A percentile compares a stretch with the other conserved stretches of the same genome.
phyloP scores from a whole-genome alignment of 2,113 vertebrate species.

The Sebastes fasciatus region DNA sequence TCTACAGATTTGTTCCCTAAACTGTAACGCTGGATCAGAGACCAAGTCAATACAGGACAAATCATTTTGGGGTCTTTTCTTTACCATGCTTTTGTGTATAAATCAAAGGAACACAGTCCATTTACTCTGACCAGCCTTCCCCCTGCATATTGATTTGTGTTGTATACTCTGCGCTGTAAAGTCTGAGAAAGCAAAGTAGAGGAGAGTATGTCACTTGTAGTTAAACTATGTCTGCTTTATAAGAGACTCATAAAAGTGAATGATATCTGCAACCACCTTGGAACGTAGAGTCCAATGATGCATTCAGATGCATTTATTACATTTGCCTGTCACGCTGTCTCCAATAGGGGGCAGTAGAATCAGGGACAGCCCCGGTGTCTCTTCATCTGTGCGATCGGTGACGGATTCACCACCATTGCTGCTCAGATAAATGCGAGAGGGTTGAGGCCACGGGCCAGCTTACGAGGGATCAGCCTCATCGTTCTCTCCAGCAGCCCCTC shows the following conservation, averaged over 20 bases:
- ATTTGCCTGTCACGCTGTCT: constrained; percentile 43
- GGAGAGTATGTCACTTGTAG: constrained; percentile 45
- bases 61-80: background rate
- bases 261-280: constrained; percentile 47
- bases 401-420: constrained; percentile 42
- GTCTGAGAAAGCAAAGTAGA: constrained; percentile 32
- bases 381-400: constrained; percentile 38
- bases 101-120: constrained; percentile 43
- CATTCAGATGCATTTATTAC: constrained; percentile 47
- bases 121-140: constrained; percentile 36
- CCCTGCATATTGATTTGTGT: constrained; percentile 60
- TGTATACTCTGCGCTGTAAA: constrained; percentile 36
- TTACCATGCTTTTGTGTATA: constrained; percentile 32
- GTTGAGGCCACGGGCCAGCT: constrained; percentile 68
- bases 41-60: constrained; percentile 8
- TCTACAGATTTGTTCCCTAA: constrained; percentile 30
- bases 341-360: constrained; percentile 74
- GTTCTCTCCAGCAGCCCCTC: constrained; percentile 30
- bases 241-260: constrained; percentile 57
- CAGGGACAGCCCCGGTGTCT: constrained; percentile 50
- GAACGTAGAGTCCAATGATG: constrained; percentile 26
- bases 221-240: constrained; percentile 40
- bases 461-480: constrained; percentile 71
- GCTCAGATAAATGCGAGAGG: constrained; percentile 64
- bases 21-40: constrained; percentile 22